Evolutionary conservation across 2,888 invertebrate genomes (phyloP), one percentile per base, ranked within the genome.

Genomic region (Meandrusa payeni): DNA sequence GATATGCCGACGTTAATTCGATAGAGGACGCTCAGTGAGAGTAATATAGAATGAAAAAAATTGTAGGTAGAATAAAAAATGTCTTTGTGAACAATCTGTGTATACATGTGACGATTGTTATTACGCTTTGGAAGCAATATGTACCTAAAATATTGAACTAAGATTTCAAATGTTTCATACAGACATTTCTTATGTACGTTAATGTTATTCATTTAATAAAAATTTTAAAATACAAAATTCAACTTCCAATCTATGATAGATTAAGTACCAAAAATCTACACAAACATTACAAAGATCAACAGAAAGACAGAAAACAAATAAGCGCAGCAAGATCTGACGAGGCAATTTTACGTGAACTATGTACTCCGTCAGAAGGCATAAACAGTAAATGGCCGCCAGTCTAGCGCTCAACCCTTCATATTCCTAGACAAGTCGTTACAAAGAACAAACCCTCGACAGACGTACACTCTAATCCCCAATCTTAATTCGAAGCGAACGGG

Each of bases 401-500:
- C 12, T 12, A 10, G 31, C 12, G 7, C 15, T 13, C 23, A 5
- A 4, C 1, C 11, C 11, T 5, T 24, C 17, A 15, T 27, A 37
- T 47, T 50, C 6, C 43, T 42, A 36, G 36, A 29, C 36, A 19
- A 19, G 28, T 34, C 41, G 36, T 36, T 36, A 29, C 29, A 24
- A 39, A 17, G 31, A 34, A 27, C 39, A 28, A 23, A 20, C 22
- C 33, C 12, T 17, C 19, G 31, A n/a, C 23, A 32, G 41, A 34
- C 29, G 15, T 34, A 24, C 39, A 32, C 53, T 48, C 41, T 39
- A 36, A 38, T 38, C 36, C 38, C 28, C 17, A 27, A 27, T 48
- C 39, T 32, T 42, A 43, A 51, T 51, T 53, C 41, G 37, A 46
- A 39, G 45, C 39, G 44, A 47, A 41, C 23, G 15, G n/a, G 7